Conservation (phyloP, 2,113 vertebrate species). For the Zootoca vivipara region DNA sequence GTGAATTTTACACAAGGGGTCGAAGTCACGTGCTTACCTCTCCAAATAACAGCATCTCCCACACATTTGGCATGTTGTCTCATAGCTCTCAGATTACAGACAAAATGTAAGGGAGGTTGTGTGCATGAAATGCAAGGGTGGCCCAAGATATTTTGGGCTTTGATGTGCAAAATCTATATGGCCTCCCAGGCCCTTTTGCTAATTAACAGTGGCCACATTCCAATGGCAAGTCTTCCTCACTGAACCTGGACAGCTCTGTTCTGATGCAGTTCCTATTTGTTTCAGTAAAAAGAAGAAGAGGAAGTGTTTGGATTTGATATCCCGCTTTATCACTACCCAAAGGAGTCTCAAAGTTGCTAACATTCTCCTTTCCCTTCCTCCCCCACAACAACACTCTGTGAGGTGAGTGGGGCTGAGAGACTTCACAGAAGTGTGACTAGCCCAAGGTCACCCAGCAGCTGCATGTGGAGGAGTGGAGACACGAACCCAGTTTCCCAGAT, state of each 20-base stretch:
- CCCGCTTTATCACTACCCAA: too few relatives aligned
- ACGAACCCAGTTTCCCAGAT: too few relatives aligned
- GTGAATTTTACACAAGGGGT: background rate
- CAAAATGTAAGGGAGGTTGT: background rate
- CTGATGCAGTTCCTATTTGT: background rate
- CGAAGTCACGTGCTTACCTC: background rate
- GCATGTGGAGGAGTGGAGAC: too few relatives aligned
- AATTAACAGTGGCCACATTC: background rate
- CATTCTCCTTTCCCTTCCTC: too few relatives aligned
- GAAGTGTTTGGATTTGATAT: too few relatives aligned
- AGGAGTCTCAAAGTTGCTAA: too few relatives aligned
- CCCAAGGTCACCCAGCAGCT: too few relatives aligned
- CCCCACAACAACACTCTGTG: too few relatives aligned
- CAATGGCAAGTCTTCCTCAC: background rate
- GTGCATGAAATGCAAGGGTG: background rate
- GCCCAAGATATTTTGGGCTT: background rate
- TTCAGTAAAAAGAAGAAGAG: too few relatives aligned
- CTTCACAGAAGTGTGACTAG: too few relatives aligned
- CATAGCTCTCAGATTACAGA: background rate
- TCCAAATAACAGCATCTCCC: background rate
- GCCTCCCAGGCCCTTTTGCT: too few relatives aligned
- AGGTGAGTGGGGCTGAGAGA: too few relatives aligned
- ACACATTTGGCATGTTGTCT: background rate
- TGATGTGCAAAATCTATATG: background rate
- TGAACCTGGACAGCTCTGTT: background rate